Evolutionary conservation across 2,888 invertebrate species (phyloP).

Genomic region (Microplitis manilae): DNA sequence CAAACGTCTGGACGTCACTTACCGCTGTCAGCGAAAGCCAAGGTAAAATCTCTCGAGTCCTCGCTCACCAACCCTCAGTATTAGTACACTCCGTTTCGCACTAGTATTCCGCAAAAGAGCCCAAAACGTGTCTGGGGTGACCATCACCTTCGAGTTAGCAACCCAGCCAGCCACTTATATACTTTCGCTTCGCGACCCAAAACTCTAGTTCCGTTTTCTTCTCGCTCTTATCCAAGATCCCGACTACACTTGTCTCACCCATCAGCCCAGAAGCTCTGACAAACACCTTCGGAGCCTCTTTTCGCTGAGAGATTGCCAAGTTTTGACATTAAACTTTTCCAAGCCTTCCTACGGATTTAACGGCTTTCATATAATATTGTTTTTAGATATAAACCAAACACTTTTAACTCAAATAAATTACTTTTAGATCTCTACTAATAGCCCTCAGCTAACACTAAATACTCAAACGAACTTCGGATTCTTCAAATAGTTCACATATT

Average conservation of each 20-base stretch:
- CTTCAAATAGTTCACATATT: background rate
- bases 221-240: background rate
- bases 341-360: constrained; percentile 25
- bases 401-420: background rate
- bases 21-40: constrained; percentile 50
- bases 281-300: background rate
- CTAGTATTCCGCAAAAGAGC: constrained; percentile 30
- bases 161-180: constrained; percentile 47
- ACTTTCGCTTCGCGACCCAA: background rate
- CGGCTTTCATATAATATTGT: constrained; percentile 39
- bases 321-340: constrained; percentile 42
- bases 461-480: background rate
- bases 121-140: constrained; percentile 40
- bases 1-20: constrained; percentile 50
- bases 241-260: no score
- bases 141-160: constrained; percentile 43
- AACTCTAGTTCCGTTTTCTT: background rate
- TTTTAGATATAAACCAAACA: constrained; percentile 32
- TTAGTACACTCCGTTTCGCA: constrained; percentile 19
- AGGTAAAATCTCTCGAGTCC: constrained; percentile 48
- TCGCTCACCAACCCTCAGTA: constrained; percentile 28
- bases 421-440: background rate
- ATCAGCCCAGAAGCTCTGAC: background rate
- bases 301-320: constrained; percentile 51
- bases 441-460: background rate